Evolutionary conservation across 2,888 invertebrate species (phyloP), one percentile per base, ranked within the genome.

Genomic region (Cacoxenus indagator): DNA sequence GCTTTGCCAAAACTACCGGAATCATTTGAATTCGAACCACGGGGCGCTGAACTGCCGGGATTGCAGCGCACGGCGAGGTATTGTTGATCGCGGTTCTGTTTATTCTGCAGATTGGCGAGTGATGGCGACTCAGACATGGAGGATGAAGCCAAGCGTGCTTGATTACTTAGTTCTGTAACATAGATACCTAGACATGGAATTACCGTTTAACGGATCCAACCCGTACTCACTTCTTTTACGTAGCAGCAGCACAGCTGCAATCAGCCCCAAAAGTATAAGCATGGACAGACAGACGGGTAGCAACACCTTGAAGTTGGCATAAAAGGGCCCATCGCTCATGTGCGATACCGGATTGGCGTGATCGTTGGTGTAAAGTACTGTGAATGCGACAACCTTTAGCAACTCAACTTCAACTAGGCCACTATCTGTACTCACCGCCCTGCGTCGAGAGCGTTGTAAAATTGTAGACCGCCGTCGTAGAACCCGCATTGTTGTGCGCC

Each of bases 401-500:
- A 4, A 1, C 3, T n/a, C 4, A 3, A 59, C 4, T 37, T 55
- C 54, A 26, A 31, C 2, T n/a, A 46, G 6, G 48, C 48, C 19
- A 9, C 61, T n/a, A 11, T 14, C 31, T 1, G n/a, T 78, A 89
- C 90, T 90, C 87, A 93, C 95, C 92, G 86, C 94, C 94, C 81
- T 92, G 92, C 17, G 93, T 89, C 5, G 93, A 93, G 72, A 95
- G 91, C 1, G 96, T 96, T 29, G 95, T 94, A 85, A 95, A 94
- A 89, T 95, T 95, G 85, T 95, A 96, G 11, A 94, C 89, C 0
- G 95, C 95, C 59, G 92, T 91, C 1, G 94, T 94, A 72, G 94
- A 93, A 0, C 96, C 96, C 0, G 96, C 96, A 87, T 95, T 95
- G 87, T 96, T 96, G 86, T 94, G 93, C 0, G 96, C 95, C 0